Evolutionary conservation across 2,797 vertebrate genomes (phyloP), one percentile per base, ranked within the genome.

Genomic region (Anguilla anguilla): DNA sequence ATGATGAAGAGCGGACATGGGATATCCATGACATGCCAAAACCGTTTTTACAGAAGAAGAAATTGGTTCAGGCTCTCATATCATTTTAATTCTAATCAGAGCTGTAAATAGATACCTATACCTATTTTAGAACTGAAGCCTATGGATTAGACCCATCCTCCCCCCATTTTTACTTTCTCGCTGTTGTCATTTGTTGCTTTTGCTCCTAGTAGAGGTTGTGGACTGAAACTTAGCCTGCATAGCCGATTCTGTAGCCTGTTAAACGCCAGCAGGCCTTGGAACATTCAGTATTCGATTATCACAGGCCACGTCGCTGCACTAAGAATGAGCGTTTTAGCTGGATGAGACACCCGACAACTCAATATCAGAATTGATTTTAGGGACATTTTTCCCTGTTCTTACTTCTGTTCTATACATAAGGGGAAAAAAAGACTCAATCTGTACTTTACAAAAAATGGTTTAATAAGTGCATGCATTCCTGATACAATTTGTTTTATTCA

Each of bases 391-490:
- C 9, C n/a, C 31, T 3, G 28, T 67, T 67, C 25, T 67, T 19
- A 43, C 13, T 43, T 39, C 19, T 17, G 5, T 13, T 72, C 6
- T 72, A 35, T 31, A 19, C 6, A 31, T 25, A 46, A 43, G 53
- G 35, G 89, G 91, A 87, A 91, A 89, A 92, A 83, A 92, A 88
- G 83, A 89, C 91, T 84, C 87, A 92, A 83, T 87, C 87, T 87
- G 19, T 94, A 93, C 91, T 95, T 92, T 95, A 95, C 93, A 96
- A 96, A 86, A 96, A 46, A 95, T 91, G 88, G 92, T 92, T 95
- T 95, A 95, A 94, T 95, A 92, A 92, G 92, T 86, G 94, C 96
- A 96, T 96, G 96, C 95, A 95, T 92, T 93, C 90, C 94, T 94
- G 92, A 94, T 94, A 96, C 93, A 96, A 92, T 94, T 88, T 94